Conservation (phyloP, 2,797 vertebrate genomes). For the Pangasius mekongensis region DNA sequence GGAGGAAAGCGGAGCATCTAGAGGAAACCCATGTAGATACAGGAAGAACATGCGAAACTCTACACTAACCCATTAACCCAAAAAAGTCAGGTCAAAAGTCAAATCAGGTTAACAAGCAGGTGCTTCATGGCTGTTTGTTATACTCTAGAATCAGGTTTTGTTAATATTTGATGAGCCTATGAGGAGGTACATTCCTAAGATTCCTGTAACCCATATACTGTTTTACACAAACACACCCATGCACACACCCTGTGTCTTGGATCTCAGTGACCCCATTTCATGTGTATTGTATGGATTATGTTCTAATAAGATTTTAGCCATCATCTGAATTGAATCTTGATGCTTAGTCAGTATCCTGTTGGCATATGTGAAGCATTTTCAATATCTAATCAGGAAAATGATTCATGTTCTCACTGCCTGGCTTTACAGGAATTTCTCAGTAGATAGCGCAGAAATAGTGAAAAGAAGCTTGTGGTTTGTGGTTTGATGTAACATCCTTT, state of each 20-base stretch:
- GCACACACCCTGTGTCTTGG: background rate
- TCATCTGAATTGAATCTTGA: background rate
- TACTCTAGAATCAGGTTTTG: constrained; percentile 15
- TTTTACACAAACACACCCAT: constrained; percentile 22
- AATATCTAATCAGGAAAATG: background rate
- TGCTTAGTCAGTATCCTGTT: background rate
- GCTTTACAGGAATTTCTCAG: background rate
- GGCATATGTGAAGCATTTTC: constrained; percentile 8
- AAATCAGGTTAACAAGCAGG: background rate
- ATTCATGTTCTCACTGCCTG: background rate
- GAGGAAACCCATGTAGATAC: background rate
- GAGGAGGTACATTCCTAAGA: constrained; percentile 48
- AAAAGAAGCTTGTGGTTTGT: background rate
- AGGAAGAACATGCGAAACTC: background rate
- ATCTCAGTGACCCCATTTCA: background rate
- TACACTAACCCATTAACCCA: background rate
- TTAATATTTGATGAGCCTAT: constrained; percentile 53
- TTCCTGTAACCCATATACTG: constrained; percentile 50
- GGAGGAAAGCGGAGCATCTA: background rate
- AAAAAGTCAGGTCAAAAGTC: background rate
- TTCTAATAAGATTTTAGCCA: background rate
- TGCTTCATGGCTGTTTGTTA: background rate
- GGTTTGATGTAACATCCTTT: background rate
- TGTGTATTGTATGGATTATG: background rate
- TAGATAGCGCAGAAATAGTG: background rate